These are phyloP conservation scores for Podotricha telesiphe DNA, from an alignment of 2,888 invertebrate genomes.

Conservation along the genomic window DNA sequence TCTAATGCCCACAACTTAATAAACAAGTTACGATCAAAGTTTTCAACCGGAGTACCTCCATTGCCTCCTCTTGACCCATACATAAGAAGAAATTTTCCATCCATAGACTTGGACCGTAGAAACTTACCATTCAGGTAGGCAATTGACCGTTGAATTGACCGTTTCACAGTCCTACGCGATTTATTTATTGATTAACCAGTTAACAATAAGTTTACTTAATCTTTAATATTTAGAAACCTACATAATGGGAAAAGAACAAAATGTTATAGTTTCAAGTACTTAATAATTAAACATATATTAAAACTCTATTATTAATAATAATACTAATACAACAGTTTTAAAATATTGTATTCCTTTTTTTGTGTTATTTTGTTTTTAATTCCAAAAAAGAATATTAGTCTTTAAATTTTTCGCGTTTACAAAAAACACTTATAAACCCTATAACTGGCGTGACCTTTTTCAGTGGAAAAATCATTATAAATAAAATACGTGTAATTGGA, in stretches of 20 bases:
- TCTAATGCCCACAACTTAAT: not conserved
- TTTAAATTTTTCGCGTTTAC: not conserved
- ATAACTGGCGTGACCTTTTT: not conserved
- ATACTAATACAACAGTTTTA: too few relatives aligned
- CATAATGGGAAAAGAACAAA: too few relatives aligned
- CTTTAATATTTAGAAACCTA: too few relatives aligned
- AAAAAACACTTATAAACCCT: not conserved
- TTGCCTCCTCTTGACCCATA: slow-evolving; percentile 18
- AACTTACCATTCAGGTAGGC: slow-evolving; percentile 8
- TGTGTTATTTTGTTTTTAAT: too few relatives aligned
- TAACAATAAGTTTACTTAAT: too few relatives aligned
- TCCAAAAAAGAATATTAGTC: not conserved
- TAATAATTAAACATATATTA: too few relatives aligned
- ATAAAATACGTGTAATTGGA: slow-evolving; percentile 2
- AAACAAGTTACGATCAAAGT: slow-evolving; percentile 4
- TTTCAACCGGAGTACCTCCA: slow-evolving; percentile 2
- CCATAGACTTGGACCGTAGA: not conserved
- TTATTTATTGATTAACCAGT: too few relatives aligned
- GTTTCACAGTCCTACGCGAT: too few relatives aligned
- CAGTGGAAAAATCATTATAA: slow-evolving; percentile 8
- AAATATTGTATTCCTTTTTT: too few relatives aligned
- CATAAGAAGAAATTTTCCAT: not conserved
- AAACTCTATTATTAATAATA: too few relatives aligned
- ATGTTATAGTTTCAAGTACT: not conserved
- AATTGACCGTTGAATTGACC: not conserved